Evolutionary conservation across 2,113 vertebrate species (phyloP).

Genomic region (Muscicapa adusta): DNA sequence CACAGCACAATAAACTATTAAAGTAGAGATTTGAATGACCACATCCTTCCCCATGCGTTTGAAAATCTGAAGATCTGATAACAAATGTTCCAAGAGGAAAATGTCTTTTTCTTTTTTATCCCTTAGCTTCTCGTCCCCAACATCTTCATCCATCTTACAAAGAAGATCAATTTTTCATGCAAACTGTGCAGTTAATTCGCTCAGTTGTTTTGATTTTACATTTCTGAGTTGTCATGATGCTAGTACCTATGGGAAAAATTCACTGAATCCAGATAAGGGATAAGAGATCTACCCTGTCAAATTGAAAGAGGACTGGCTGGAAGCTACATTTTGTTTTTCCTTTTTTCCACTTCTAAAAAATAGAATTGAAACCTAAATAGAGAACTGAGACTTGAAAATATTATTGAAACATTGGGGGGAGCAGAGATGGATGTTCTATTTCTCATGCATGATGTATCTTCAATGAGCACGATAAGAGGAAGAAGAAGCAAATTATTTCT

Average conservation of each 20-base stretch:
- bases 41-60: not conserved
- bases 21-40: not conserved
- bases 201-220: conserved; percentile 26
- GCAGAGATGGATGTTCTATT: not conserved
- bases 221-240: not conserved
- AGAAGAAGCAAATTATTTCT: not conserved
- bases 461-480: not conserved
- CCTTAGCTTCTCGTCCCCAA: not conserved
- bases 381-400: not conserved
- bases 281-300: not conserved
- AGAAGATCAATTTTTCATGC: not conserved
- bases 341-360: not conserved
- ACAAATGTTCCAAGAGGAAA: not conserved
- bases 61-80: not conserved
- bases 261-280: not conserved
- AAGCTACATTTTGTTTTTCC: not conserved
- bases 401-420: not conserved
- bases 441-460: not conserved
- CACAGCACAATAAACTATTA: not conserved
- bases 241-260: not conserved
- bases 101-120: not conserved
- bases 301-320: not conserved
- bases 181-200: not conserved
- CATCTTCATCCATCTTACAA: not conserved
- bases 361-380: not conserved